A percentile compares a stretch with the other conserved stretches of the same genome.
Conservation (phyloP, 2,113 vertebrate genomes). For the Apaloderma vittatum region DNA sequence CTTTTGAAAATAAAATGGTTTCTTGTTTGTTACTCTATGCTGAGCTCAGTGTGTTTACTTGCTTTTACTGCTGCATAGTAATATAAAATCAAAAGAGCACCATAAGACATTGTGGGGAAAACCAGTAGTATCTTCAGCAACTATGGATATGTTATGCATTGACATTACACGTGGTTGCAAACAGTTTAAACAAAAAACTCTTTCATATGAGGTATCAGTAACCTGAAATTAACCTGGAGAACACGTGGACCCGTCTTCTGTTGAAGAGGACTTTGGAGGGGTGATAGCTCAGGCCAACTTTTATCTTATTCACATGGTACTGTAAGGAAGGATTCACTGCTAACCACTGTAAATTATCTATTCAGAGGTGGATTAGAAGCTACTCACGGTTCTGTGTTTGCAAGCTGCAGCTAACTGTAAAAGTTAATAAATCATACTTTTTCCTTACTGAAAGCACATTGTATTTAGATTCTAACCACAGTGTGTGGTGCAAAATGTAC, state of each 20-base stretch:
- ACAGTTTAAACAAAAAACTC: not conserved
- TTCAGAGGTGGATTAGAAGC: not conserved
- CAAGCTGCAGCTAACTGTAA: not conserved
- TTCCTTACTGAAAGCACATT: not conserved
- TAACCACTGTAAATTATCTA: not conserved
- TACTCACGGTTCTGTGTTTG: not conserved
- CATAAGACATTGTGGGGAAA: accelerated
- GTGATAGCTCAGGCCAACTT: not conserved
- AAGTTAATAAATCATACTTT: not conserved
- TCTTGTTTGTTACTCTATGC: not conserved
- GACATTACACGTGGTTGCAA: accelerated
- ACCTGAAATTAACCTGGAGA: not conserved
- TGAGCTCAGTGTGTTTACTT: not conserved
- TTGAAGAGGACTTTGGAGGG: not conserved
- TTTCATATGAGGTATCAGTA: not conserved
- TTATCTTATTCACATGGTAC: not conserved
- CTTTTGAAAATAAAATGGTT: not conserved
- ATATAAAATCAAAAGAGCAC: accelerated
- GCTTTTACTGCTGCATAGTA: not conserved
- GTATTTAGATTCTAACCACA: not conserved
- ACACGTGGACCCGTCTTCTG: not conserved
- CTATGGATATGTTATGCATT: accelerated
- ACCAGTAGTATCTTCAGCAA: not conserved
- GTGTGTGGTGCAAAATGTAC: not conserved
- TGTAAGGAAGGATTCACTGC: not conserved